Evolutionary conservation across 2,113 vertebrate species (phyloP).

Genomic region (Tragelaphus strepsiceros): DNA sequence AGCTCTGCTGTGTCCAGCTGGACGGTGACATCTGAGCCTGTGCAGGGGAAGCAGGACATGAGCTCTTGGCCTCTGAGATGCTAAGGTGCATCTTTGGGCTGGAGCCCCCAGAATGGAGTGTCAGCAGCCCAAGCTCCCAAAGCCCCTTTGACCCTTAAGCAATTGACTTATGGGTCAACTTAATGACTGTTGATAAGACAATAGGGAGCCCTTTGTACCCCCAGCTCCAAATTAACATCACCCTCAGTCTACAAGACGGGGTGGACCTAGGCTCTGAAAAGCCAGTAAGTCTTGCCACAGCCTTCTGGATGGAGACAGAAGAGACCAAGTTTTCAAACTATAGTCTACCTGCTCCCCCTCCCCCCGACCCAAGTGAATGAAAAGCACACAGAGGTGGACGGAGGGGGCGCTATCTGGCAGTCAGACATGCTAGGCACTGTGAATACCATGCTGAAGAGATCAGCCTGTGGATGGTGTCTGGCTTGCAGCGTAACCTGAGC

Average conservation of each 20-base stretch:
- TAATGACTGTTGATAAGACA: background rate
- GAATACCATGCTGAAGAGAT: background rate
- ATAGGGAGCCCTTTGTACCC: background rate
- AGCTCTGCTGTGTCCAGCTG: slow-evolving; percentile 78
- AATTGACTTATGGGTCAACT: background rate
- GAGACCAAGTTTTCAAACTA: background rate
- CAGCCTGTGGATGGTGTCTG: background rate
- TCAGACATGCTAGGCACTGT: background rate
- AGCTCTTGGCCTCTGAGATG: background rate
- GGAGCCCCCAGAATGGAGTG: background rate
- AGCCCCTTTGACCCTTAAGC: background rate
- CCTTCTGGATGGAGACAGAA: background rate
- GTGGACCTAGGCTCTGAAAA: background rate
- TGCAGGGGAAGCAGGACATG: background rate
- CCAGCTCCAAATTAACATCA: background rate
- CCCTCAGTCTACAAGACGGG: background rate
- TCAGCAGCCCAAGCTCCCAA: background rate
- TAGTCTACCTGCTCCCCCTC: background rate
- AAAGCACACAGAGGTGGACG: background rate
- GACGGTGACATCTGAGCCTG: slow-evolving; percentile 91
- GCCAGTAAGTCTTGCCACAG: background rate
- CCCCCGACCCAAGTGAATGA: background rate
- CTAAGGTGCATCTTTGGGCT: background rate
- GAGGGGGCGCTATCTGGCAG: background rate
- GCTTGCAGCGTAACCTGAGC: background rate